Evolutionary conservation across 2,113 vertebrate genomes (phyloP).

Genomic region (Indicator indicator): DNA sequence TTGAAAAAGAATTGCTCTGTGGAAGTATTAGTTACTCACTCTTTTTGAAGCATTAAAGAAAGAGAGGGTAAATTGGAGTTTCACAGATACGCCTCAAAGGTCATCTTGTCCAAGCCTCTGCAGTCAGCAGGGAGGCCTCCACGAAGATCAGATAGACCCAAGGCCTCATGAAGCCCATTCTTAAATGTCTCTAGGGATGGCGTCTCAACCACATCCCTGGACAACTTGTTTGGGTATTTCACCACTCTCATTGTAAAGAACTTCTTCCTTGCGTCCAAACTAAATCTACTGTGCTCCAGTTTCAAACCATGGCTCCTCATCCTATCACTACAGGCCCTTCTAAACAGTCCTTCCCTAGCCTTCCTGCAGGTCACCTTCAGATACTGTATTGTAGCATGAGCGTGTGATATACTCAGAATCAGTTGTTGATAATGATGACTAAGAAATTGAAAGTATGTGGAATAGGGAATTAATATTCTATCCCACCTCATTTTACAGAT

Average conservation of each 20-base stretch:
- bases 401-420: too few relatives aligned
- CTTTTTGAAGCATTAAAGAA: neutral
- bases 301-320: neutral
- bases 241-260: too few relatives aligned
- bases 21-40: neutral
- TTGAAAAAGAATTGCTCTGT: neutral
- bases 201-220: neutral
- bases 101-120: neutral
- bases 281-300: neutral
- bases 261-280: neutral
- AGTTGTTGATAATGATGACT: neutral
- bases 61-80: neutral
- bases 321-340: too few relatives aligned
- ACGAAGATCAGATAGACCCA: neutral
- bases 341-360: too few relatives aligned
- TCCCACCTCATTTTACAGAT: neutral
- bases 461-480: neutral
- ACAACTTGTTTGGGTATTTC: neutral
- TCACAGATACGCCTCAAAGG: neutral
- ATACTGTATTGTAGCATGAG: too few relatives aligned
- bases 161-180: neutral
- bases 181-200: neutral
- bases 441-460: neutral
- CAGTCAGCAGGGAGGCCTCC: neutral
- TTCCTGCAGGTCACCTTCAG: too few relatives aligned